Conservation (phyloP, 2,888 invertebrate species). For the Noctua comes region DNA sequence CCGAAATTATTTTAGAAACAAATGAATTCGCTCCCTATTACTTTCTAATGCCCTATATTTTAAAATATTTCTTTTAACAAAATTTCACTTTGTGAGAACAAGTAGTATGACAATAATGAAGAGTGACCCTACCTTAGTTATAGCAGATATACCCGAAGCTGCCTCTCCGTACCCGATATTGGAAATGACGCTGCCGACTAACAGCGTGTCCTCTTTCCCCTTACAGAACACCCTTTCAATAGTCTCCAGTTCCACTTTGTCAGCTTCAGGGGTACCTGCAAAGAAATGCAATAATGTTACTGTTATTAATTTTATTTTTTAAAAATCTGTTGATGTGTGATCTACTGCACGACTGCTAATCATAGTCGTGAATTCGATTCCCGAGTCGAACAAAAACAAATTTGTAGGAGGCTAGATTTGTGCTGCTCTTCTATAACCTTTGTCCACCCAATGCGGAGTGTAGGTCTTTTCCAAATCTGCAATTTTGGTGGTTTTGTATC, state of each 20-base stretch:
- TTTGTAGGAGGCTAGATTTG: neutral
- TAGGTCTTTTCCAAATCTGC: neutral
- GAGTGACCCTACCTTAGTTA: slow-evolving; percentile 88
- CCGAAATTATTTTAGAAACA: neutral
- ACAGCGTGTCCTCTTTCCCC: slow-evolving; percentile 89
- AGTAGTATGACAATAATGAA: neutral
- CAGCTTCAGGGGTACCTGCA: slow-evolving; percentile 88
- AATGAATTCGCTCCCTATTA: neutral
- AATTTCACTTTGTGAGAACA: neutral
- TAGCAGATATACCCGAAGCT: slow-evolving; percentile 87
- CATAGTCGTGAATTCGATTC: neutral
- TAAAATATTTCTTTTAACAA: neutral
- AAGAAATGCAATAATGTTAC: neutral
- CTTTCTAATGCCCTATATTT: neutral
- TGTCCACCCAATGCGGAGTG: neutral
- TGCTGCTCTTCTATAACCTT: neutral
- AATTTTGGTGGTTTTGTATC: neutral
- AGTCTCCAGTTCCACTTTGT: slow-evolving; percentile 92
- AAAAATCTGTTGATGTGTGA: neutral
- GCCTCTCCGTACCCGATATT: slow-evolving; percentile 87
- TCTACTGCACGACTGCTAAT: neutral
- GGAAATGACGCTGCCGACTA: slow-evolving; percentile 89
- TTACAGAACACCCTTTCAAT: slow-evolving; percentile 90
- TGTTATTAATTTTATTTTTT: neutral
- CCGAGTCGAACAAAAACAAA: neutral